Evolutionary conservation across 2,888 invertebrate genomes (phyloP).

Genomic region (Lumbricus terrestris): DNA sequence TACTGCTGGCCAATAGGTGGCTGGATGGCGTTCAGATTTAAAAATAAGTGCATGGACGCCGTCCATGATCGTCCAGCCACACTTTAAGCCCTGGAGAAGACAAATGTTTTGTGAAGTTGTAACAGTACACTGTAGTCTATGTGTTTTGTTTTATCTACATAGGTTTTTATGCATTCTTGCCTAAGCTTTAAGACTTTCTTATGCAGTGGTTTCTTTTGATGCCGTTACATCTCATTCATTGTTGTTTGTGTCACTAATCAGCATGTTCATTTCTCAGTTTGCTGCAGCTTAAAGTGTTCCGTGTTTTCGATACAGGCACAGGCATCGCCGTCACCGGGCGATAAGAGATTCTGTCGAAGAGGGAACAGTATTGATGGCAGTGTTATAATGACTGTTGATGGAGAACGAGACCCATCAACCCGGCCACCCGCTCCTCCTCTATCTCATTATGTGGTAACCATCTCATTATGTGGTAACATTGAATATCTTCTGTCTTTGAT

Average conservation of each 20-base stretch:
- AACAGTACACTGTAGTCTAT: background rate
- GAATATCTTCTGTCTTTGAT: background rate
- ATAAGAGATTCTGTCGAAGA: slow-evolving; percentile 7
- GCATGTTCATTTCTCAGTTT: background rate
- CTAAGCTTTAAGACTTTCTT: background rate
- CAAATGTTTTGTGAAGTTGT: background rate
- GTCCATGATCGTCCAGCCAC: too few species aligned
- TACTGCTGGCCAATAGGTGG: too few species aligned
- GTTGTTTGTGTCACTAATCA: background rate
- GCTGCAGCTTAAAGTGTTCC: background rate
- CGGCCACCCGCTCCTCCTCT: background rate
- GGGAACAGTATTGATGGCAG: slow-evolving; percentile 11
- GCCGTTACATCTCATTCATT: background rate
- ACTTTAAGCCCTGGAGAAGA: too few species aligned
- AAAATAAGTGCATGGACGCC: too few species aligned
- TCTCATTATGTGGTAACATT: background rate
- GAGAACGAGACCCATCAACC: background rate
- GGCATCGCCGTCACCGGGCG: background rate
- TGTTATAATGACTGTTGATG: background rate
- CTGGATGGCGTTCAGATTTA: too few species aligned
- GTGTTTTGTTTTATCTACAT: background rate
- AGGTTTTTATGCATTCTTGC: background rate
- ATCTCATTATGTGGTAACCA: background rate
- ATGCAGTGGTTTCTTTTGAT: background rate
- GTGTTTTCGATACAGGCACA: background rate